A percentile compares a stretch with the other conserved stretches of the same genome.
Conservation (phyloP, 2,888 invertebrate species). For the Drosophila nigricruria region DNA sequence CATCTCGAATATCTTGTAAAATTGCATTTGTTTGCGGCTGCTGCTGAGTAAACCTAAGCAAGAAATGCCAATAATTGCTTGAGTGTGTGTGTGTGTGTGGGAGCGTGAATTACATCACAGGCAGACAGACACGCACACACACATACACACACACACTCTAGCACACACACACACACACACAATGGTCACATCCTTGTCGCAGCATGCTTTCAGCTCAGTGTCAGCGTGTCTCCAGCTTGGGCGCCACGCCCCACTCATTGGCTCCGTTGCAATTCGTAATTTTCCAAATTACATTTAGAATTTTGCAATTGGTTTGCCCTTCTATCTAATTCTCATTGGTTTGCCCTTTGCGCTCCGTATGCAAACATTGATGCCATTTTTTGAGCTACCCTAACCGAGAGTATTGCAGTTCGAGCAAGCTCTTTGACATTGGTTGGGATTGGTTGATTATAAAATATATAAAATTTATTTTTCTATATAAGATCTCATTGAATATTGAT, state of each 20-base stretch:
- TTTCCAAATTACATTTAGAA: slow-evolving; percentile 71
- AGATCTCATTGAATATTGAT: not conserved
- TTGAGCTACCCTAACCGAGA: slow-evolving; percentile 13
- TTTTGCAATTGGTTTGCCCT: slow-evolving; percentile 55
- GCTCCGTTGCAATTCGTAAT: slow-evolving; percentile 55
- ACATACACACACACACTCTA: not conserved
- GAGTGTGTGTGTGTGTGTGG: slow-evolving; percentile 20
- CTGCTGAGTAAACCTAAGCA: slow-evolving; percentile 19
- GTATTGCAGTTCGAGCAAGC: not conserved
- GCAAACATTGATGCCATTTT: slow-evolving; percentile 6
- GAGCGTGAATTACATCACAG: slow-evolving; percentile 52
- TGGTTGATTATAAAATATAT: no score
- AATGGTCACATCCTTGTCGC: slow-evolving; percentile 18
- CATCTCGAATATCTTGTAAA: slow-evolving; percentile 16
- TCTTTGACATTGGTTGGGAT: not conserved
- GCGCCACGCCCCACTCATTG: slow-evolving; percentile 11
- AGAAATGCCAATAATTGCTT: slow-evolving; percentile 9
- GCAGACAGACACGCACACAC: slow-evolving; percentile 7
- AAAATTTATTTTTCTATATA: not conserved
- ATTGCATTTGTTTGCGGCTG: slow-evolving; percentile 44
- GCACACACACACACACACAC: not conserved
- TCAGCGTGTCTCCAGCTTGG: not conserved
- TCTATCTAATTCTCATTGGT: no score
- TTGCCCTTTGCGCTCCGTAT: slow-evolving; percentile 21
- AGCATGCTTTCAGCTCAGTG: not conserved